These are phyloP conservation scores for Chrysogorgia sp. DNA, from an alignment of 92 coral and sea anemone species.

Conservation along the genomic window DNA sequence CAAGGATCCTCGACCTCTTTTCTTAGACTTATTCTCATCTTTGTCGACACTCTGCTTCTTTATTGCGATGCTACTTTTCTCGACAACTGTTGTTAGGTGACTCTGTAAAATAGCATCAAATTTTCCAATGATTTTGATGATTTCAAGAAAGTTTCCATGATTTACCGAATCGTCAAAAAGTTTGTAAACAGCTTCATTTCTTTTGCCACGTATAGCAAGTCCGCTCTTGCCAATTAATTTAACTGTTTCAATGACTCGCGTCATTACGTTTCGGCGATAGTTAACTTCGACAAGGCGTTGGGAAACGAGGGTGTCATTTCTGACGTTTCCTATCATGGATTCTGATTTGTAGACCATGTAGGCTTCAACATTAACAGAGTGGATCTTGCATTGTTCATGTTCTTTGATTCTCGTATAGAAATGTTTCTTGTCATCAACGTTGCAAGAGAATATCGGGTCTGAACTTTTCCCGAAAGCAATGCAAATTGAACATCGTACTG, in stretches of 20 bases:
- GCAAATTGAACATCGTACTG: slow-evolving; percentile 2
- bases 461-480: slow-evolving; percentile 18
- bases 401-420: slow-evolving; percentile 14
- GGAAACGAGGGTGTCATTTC: not conserved
- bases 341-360: slow-evolving; percentile 13
- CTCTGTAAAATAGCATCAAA: not conserved
- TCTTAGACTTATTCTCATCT: not conserved
- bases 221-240: slow-evolving; percentile 5
- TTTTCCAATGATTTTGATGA: slow-evolving; percentile 2
- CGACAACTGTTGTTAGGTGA: not conserved
- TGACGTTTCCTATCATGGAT: slow-evolving; percentile 9
- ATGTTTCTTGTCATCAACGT: slow-evolving; percentile 17
- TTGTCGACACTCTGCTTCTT: not conserved
- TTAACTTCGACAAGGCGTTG: slow-evolving; percentile 5
- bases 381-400: slow-evolving; percentile 16
- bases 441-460: not conserved
- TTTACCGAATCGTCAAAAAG: not conserved
- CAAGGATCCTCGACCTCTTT: slow-evolving; percentile 13
- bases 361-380: slow-evolving; percentile 21
- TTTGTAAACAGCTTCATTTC: slow-evolving; percentile 3
- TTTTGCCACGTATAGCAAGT: not conserved
- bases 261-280: slow-evolving; percentile 1
- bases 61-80: slow-evolving; percentile 5
- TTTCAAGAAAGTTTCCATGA: slow-evolving; percentile 14
- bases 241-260: not conserved